A percentile compares a stretch with the other conserved stretches of the same genome.
These are phyloP conservation scores for Catharus minimus DNA, from an alignment of 2,113 vertebrate species.

Conservation along the genomic window DNA sequence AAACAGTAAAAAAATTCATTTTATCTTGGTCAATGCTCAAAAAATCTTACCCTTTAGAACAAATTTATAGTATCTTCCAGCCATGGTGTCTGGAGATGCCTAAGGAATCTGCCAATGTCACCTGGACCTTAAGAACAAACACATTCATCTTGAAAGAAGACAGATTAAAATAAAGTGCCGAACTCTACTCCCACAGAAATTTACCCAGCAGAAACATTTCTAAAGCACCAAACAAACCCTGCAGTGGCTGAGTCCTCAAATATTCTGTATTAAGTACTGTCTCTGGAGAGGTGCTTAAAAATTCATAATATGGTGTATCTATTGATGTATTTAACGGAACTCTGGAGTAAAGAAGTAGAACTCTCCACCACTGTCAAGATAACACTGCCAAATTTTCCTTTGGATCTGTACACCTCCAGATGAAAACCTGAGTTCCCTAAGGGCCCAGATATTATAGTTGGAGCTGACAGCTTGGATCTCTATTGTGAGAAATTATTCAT, in stretches of 20 bases:
- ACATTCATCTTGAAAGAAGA: conserved; percentile 34
- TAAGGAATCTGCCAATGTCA: background rate
- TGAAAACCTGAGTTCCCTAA: conserved; percentile 56
- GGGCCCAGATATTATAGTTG: conserved; percentile 48
- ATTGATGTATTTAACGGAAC: conserved; percentile 68
- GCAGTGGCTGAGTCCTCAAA: conserved; percentile 55
- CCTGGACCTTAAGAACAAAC: conserved; percentile 42
- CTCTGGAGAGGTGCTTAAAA: conserved; percentile 67
- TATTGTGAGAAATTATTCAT: conserved; percentile 72
- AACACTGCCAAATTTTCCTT: conserved; percentile 64
- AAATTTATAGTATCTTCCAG: background rate
- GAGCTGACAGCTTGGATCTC: conserved; percentile 68
- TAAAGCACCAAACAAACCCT: conserved; percentile 50
- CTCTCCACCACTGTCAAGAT: conserved; percentile 53
- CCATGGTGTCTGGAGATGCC: background rate
- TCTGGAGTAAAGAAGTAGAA: conserved; percentile 57
- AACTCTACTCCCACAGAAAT: conserved; percentile 32
- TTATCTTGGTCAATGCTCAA: background rate
- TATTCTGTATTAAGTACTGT: conserved; percentile 69
- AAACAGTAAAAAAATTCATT: background rate
- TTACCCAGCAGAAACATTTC: conserved; percentile 48
- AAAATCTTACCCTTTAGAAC: background rate
- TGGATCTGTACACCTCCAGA: conserved; percentile 55
- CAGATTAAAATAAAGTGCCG: conserved; percentile 28
- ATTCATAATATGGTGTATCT: conserved; percentile 55